Conservation (phyloP, 2,113 vertebrate genomes). For the Platysternon megacephalum region DNA sequence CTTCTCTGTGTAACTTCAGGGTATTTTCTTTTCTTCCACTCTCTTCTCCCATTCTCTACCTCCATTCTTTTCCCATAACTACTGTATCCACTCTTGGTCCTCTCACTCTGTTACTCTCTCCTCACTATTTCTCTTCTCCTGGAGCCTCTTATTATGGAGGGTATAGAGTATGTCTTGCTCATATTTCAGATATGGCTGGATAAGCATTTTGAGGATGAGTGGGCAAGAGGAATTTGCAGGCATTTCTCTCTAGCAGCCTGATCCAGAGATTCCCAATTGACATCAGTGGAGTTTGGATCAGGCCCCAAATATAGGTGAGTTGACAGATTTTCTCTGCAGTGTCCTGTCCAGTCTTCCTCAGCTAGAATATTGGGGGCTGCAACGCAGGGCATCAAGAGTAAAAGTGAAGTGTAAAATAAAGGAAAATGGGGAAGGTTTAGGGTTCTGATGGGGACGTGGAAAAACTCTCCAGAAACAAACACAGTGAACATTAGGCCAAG, state of each 20-base stretch:
- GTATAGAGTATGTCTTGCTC: not conserved
- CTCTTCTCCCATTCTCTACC: not conserved
- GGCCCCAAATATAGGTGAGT: not conserved
- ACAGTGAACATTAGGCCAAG: not conserved
- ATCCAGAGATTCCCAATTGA: not conserved
- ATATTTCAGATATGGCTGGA: not conserved
- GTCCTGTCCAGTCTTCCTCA: not conserved
- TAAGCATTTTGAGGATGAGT: not conserved
- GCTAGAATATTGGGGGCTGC: not conserved
- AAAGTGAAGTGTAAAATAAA: not conserved
- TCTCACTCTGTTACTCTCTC: not conserved
- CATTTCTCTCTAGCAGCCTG: not conserved
- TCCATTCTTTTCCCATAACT: too few species aligned
- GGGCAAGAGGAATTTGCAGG: not conserved
- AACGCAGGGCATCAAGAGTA: too few species aligned
- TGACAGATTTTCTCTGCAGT: not conserved
- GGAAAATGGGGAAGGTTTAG: not conserved
- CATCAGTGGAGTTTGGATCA: not conserved
- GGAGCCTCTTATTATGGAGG: not conserved
- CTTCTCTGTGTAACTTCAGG: not conserved
- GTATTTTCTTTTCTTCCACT: not conserved
- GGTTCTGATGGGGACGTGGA: not conserved
- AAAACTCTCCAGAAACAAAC: not conserved
- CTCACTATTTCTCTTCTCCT: not conserved
- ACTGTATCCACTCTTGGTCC: not conserved